These are phyloP conservation scores for Cerceris ruficornis DNA, from an alignment of 2,888 invertebrate genomes.

Conservation along the genomic window DNA sequence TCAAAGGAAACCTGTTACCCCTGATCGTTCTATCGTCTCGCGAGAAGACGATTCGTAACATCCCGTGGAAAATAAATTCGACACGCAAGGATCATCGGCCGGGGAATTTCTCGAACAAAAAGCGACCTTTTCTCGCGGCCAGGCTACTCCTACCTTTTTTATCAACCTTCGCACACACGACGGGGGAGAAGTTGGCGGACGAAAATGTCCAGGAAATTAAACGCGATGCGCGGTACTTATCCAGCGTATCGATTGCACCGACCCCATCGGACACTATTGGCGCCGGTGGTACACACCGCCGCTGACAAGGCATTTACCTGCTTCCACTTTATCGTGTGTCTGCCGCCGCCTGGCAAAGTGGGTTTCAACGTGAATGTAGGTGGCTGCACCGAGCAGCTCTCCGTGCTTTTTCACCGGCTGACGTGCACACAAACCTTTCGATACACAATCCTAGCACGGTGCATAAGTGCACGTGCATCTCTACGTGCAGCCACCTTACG, in stretches of 20 bases:
- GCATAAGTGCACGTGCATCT: background rate
- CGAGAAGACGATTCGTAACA: constrained; percentile 20
- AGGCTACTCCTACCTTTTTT: too few species aligned
- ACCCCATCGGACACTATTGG: constrained; percentile 47
- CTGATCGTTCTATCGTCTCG: constrained; percentile 1
- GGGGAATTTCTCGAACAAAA: constrained; percentile 1
- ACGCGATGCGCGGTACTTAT: constrained; percentile 57
- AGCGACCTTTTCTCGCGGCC: background rate
- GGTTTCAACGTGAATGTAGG: constrained; percentile 63
- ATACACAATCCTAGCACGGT: background rate
- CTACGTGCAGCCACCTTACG: background rate
- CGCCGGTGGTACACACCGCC: constrained; percentile 44
- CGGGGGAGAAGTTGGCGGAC: background rate
- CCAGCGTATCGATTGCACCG: constrained; percentile 58
- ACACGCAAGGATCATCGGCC: constrained; percentile 9
- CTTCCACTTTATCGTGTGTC: constrained; percentile 70
- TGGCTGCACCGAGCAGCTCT: constrained; percentile 45
- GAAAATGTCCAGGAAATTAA: constrained; percentile 49
- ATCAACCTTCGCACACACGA: background rate
- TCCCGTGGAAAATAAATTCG: constrained; percentile 42
- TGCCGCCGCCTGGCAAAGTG: constrained; percentile 61
- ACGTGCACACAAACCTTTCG: constrained; percentile 2
- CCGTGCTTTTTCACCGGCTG: constrained; percentile 40
- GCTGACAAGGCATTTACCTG: constrained; percentile 73
- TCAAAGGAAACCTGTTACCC: too few species aligned